A percentile compares a stretch with the other conserved stretches of the same genome.
Conservation (phyloP, 2,888 invertebrate genomes). For the Crocallis elinguaria region DNA sequence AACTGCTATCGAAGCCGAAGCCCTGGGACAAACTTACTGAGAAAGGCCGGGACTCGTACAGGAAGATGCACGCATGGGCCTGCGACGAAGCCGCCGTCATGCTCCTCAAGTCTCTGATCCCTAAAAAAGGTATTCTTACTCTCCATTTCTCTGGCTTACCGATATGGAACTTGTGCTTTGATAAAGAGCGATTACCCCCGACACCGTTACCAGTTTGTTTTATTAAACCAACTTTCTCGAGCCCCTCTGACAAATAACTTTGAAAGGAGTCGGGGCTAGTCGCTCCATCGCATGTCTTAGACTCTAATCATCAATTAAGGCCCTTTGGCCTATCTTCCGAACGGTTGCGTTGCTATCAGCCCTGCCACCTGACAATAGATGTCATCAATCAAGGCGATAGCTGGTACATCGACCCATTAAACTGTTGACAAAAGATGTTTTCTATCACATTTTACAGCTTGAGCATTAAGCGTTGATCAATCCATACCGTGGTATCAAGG, state of each 20-base stretch:
- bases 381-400: constrained; percentile 73
- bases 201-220: constrained; percentile 7
- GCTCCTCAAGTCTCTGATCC: constrained; percentile 98
- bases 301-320: constrained; percentile 37
- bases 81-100: constrained; percentile 98
- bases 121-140: constrained; percentile 93
- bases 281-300: constrained; percentile 34
- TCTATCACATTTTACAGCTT: constrained; percentile 31
- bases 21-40: constrained; percentile 99
- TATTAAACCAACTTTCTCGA: constrained; percentile 11
- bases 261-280: constrained; percentile 26
- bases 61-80: constrained; percentile 99
- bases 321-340: constrained; percentile 45
- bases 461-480: constrained; percentile 28
- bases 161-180: constrained; percentile 37
- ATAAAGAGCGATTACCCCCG: constrained; percentile 24
- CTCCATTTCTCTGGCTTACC: constrained; percentile 66
- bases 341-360: constrained; percentile 33
- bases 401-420: constrained; percentile 62
- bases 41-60: constrained; percentile 99
- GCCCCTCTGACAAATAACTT: constrained; percentile 29
- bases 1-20: constrained; percentile 98
- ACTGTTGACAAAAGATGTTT: constrained; percentile 70
- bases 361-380: constrained; percentile 72
- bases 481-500: constrained; percentile 38